Evolutionary conservation across 1,140 invertebrate genomes (phyloP).

Genomic region (Acromyrmex echinatior): DNA sequence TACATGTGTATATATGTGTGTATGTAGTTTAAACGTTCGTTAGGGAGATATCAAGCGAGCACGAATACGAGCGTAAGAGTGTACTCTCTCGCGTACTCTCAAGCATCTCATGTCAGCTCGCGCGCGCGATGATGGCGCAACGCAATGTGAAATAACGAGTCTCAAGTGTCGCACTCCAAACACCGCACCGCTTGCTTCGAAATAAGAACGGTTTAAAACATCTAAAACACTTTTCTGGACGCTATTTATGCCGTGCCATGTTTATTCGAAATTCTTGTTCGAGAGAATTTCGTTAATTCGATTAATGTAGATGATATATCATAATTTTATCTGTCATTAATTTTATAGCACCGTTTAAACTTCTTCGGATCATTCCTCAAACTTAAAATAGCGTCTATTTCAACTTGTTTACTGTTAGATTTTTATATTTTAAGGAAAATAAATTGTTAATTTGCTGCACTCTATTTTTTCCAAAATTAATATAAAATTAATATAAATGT

Average conservation of each 20-base stretch:
- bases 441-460: background rate
- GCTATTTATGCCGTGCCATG: conserved; percentile 58
- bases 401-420: background rate
- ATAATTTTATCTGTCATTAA: too few species aligned
- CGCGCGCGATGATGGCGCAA: conserved; percentile 41
- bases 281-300: background rate
- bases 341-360: background rate
- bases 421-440: background rate
- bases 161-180: conserved; percentile 62
- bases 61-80: background rate
- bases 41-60: conserved; percentile 30
- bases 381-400: background rate
- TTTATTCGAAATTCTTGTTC: conserved; percentile 45
- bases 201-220: conserved; percentile 68
- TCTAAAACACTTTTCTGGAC: conserved; percentile 55
- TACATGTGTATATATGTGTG: too few species aligned
- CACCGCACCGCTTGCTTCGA: conserved; percentile 41
- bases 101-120: conserved; percentile 28
- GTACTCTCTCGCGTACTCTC: conserved; percentile 31
- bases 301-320: background rate
- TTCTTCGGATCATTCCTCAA: background rate
- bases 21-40: conserved; percentile 49
- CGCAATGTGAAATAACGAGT: conserved; percentile 74
- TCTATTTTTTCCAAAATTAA: background rate
- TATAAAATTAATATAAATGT: background rate